Conservation (phyloP, 2,888 invertebrate genomes). For the Tipula helvola region DNA sequence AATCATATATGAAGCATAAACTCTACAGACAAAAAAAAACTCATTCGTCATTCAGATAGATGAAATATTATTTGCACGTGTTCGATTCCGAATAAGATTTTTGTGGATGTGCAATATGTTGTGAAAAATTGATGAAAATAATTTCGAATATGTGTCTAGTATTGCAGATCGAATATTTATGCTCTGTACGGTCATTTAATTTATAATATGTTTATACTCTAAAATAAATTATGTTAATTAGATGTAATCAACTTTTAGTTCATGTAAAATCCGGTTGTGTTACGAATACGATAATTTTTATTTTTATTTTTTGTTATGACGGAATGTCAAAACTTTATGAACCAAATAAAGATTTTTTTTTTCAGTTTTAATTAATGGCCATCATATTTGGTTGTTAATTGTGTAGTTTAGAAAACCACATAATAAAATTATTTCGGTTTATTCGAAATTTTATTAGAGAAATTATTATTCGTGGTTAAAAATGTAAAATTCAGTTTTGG, state of each 20-base stretch:
- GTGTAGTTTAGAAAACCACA: not conserved
- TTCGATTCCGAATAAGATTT: not conserved
- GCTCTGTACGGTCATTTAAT: too few relatives aligned
- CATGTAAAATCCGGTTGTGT: not conserved
- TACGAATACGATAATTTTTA: too few relatives aligned
- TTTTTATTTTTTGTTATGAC: not conserved
- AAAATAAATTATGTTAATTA: too few relatives aligned
- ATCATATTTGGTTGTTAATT: not conserved
- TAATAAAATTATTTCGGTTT: not conserved
- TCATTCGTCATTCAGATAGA: not conserved
- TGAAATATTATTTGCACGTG: slow-evolving; percentile 4
- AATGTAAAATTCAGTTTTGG: too few relatives aligned
- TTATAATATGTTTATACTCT: too few relatives aligned
- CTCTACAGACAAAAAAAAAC: not conserved
- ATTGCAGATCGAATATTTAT: too few relatives aligned
- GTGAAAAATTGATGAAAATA: not conserved
- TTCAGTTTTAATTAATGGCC: not conserved
- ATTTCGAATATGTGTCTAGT: not conserved
- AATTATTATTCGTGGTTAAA: too few relatives aligned
- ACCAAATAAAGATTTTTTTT: not conserved
- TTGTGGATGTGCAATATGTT: not conserved
- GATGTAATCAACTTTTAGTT: too few relatives aligned
- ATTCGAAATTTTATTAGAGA: too few relatives aligned
- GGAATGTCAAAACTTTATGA: not conserved
- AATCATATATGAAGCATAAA: not conserved